Evolutionary conservation across 1,140 invertebrate species (phyloP), one percentile per base, ranked within the genome.

Genomic region (Zaprionus capensis): DNA sequence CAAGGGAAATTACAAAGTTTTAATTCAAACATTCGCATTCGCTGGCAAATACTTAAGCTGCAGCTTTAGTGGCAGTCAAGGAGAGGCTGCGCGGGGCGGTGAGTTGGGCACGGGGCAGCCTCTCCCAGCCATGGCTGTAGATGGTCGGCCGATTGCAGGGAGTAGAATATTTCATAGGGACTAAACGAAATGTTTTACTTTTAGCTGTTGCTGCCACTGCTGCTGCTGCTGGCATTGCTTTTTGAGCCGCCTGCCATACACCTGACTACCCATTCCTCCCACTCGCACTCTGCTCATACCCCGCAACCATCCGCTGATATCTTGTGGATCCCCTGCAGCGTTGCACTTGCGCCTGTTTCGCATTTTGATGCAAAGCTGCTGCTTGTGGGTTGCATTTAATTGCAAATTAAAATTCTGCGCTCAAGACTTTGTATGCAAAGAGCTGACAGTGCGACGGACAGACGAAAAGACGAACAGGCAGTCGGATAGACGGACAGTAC

Each of bases 1-100:
- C 85, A 90, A 85, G 85, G 85, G 85, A 90, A 90, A 90, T 90
- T 90, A 90, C 85, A 90, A 90, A 90, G 85, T 90, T 90, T 90
- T 90, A 90, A 90, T 90, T 90, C 85, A 90, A 88, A 85, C 79
- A 88, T 82, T 88, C 84, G 81, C 84, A 85, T 90, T 88, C 85
- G 84, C 71, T 88, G 84, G 84, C 66, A 87, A 87, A 87, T 87
- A 88, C 84, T 87, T 88, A 87, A 87, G 81, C 84, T 87, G 74
- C 74, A 78, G 84, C 83, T 80, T 80, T 82, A 38, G 58, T 68
- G 46, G 63, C 51, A 69, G 44, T 55, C 36, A 28, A 51, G 46
- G 36, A 31, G 31, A 36, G 14, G 5, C 2, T 15, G 41, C 5
- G n/a, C 1, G n/a, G n/a, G 5, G 41, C n/a, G 2, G 6, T 7